Base-by-base conservation (phyloP, 2,797 vertebrate species). In the Lycodopsis pacificus region DNA sequence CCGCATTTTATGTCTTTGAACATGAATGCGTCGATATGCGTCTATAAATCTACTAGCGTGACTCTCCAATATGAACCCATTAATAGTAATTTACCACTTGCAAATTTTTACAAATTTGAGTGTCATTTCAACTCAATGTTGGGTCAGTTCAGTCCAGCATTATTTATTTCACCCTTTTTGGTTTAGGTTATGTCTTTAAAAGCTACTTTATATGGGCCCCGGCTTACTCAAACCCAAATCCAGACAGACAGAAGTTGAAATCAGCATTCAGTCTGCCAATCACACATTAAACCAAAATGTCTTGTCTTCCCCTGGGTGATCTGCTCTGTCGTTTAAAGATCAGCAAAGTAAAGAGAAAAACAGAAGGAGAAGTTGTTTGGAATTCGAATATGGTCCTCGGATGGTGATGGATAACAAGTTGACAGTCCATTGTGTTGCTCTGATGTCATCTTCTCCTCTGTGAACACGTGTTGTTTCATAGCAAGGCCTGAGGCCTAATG, bases 281-380 rank as follows among this genome's bases (percentile, higher is more conserved):
- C 83, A 65, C 72, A 78, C 64, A 84, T 87, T 81, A 86, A 84
- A 80, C 44, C 58, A 64, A 86, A 86, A 87, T 65, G 76, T 73
- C 36, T 77, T 42, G 30, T 36, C 48, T 68, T 84, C 71, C 79
- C 66, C 5, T 12, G 27, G 53, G 61, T 80, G 51, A n/a, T 69
- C 63, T 79, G 44, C 7, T 82, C 77, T 27, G 79, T 81, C 7
- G 15, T 53, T 49, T 61, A 76, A 69, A 84, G 70, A 83, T 80
- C 86, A 86, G 80, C 76, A 81, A 79, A 59, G 30, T 5, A 32
- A 71, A 69, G 42, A 66, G 7, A 40, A 71, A 76, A 72, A 74
- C 51, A 68, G 38, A 61, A 64, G 0, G 2, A 74, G 42, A 32
- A 66, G 57, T 62, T 82, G 77, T 81, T 86, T 74, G 61, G 68